Evolutionary conservation across 2,888 invertebrate genomes (phyloP).

Genomic region (Trissoscelio sp.): DNA sequence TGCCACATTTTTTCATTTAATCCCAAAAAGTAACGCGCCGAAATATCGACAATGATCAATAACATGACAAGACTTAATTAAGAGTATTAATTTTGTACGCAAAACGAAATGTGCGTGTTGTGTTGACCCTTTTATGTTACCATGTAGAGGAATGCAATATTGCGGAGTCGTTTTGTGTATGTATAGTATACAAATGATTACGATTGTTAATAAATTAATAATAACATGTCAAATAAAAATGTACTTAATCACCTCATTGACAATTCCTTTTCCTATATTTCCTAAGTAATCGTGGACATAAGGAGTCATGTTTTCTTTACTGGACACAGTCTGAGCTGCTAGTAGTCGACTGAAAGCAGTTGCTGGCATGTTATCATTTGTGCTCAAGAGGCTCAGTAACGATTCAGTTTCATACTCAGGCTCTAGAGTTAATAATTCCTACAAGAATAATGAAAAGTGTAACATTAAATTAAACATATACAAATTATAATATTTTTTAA

Average conservation of each 20-base stretch:
- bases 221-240: slow-evolving; percentile 1
- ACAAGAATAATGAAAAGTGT: slow-evolving; percentile 28
- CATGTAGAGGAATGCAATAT: slow-evolving; percentile 30
- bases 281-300: slow-evolving; percentile 82
- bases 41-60: slow-evolving; percentile 47
- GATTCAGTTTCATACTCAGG: slow-evolving; percentile 82
- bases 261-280: slow-evolving; percentile 81
- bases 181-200: slow-evolving; percentile 39
- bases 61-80: slow-evolving; percentile 68
- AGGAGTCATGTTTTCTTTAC: slow-evolving; percentile 72
- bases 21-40: slow-evolving; percentile 18
- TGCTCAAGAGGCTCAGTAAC: slow-evolving; percentile 80
- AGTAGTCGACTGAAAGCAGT: slow-evolving; percentile 84
- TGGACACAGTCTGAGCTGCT: slow-evolving; percentile 80
- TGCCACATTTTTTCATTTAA: slow-evolving; percentile 30
- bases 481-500: neutral
- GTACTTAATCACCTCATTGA: slow-evolving; percentile 83
- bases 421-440: slow-evolving; percentile 84
- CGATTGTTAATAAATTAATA: slow-evolving; percentile 60
- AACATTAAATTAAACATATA: neutral
- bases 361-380: slow-evolving; percentile 78
- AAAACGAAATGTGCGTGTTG: slow-evolving; percentile 55
- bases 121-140: slow-evolving; percentile 39
- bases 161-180: slow-evolving; percentile 61
- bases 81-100: slow-evolving; percentile 69